Base-by-base conservation (phyloP, 2,888 invertebrate species). In the Nephrotoma flavescens region DNA sequence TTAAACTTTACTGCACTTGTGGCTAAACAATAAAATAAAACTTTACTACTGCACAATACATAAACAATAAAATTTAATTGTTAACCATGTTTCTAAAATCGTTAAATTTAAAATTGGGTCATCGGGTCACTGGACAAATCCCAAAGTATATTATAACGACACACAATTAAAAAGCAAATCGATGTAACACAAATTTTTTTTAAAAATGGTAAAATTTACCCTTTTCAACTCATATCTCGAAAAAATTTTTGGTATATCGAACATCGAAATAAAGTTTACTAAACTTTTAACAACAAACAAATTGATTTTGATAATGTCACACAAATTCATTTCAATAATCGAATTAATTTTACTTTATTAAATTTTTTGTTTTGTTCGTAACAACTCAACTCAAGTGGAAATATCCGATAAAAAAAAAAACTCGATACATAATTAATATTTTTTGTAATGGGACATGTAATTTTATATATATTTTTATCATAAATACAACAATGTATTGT, bases 401-500 rank as follows among this genome's bases (percentile, higher is more conserved):
- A 31, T 31, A 11, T 7, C 31, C 71, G 71, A 71, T 71, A 71
- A 71, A 31, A 71, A 71, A 31, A 71, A 31, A 57, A 71, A 71
- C 6, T 52, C 52, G 52, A 52, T 52, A 52, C 31, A 31, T 57
- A 15, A 57, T 57, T 15, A 71, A 71, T 71, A 71, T 31, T 47
- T 47, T 31, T 19, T 57, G 19, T 71, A 71, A 19, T 71, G 31
- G 5, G 31, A 71, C 71, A 9, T 6, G 19, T 31, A 31, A 31
- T 31, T 31, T 31, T 31, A 31, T 31, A 19, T 15, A 57, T 19
- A 57, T 19, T 57, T 19, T 57, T 57, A 19, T 5, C 19, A 57
- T 19, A n/a, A n/a, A n/a, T n/a, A 15, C 11, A 84, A 12, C 9
- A 85, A 86, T 6, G 6, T n/a, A 41, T 41, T 88, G 89, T 3